Percentiles rank a stretch among this genome's conserved stretches.
These are phyloP conservation scores for Cactoblastis cactorum DNA, from an alignment of 2,888 invertebrate species.

Conservation along the genomic window DNA sequence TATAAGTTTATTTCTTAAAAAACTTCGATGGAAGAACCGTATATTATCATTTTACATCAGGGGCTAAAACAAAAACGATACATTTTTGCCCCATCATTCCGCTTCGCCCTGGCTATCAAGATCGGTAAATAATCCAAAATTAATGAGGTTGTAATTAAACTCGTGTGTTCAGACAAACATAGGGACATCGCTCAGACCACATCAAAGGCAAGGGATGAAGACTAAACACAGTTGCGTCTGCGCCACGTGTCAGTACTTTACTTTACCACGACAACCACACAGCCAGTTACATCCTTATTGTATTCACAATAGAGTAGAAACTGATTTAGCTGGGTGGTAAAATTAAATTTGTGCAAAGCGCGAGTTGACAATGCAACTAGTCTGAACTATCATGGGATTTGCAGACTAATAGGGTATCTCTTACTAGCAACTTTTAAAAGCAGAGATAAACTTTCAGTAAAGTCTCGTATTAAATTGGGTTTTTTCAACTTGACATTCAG, in stretches of 20 bases:
- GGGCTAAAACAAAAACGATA: neutral
- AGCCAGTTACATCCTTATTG: slow-evolving; percentile 15
- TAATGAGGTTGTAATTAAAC: slow-evolving; percentile 75
- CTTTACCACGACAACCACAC: slow-evolving; percentile 29
- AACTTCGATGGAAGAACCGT: too few relatives aligned
- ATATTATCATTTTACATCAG: too few relatives aligned
- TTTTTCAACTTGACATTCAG: slow-evolving; percentile 26
- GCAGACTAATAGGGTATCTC: slow-evolving; percentile 60
- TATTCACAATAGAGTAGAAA: slow-evolving; percentile 22
- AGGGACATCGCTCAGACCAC: slow-evolving; percentile 49
- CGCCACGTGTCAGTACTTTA: slow-evolving; percentile 64
- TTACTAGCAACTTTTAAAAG: slow-evolving; percentile 52
- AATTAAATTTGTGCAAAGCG: slow-evolving; percentile 33
- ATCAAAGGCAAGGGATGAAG: slow-evolving; percentile 70
- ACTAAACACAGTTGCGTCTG: slow-evolving; percentile 69
- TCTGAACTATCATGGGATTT: slow-evolving; percentile 73
- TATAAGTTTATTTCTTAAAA: too few relatives aligned
- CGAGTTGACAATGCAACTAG: slow-evolving; percentile 70
- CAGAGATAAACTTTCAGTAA: slow-evolving; percentile 46
- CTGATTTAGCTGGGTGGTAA: slow-evolving; percentile 19
- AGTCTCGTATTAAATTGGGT: slow-evolving; percentile 38
- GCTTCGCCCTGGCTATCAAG: slow-evolving; percentile 10
- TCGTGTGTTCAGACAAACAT: slow-evolving; percentile 69
- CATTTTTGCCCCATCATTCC: neutral
- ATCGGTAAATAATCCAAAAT: slow-evolving; percentile 69